These are phyloP conservation scores for Chromobotia macracanthus DNA, from an alignment of 2,797 vertebrate genomes.

Conservation along the genomic window DNA sequence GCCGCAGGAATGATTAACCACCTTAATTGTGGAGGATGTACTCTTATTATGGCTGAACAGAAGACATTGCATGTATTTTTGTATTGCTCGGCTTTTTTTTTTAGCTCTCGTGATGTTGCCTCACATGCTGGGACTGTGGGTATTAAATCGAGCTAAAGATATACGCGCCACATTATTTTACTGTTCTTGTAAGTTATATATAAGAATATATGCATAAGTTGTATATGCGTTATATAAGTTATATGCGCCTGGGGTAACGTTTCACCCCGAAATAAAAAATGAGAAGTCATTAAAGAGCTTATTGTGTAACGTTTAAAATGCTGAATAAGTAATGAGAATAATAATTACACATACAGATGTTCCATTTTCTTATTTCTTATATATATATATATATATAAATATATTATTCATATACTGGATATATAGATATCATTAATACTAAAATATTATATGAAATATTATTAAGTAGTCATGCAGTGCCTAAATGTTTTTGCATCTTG, in stretches of 20 bases:
- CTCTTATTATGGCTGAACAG: background rate
- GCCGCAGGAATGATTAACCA: background rate
- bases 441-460: too few species aligned
- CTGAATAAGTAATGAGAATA: too few species aligned
- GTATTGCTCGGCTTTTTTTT: background rate
- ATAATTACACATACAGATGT: too few species aligned
- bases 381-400: too few species aligned
- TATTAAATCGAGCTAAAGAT: background rate
- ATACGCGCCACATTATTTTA: background rate
- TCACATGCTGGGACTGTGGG: background rate
- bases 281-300: background rate
- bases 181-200: background rate
- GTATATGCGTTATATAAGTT: too few species aligned
- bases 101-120: background rate
- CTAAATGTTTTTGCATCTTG: conserved; percentile 7
- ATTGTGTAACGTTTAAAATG: too few species aligned
- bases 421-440: too few species aligned
- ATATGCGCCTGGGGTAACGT: background rate
- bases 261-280: background rate
- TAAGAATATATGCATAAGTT: too few species aligned
- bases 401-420: too few species aligned
- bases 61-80: background rate
- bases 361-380: too few species aligned
- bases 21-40: background rate
- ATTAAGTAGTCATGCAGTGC: background rate